Evolutionary conservation across 2,888 invertebrate genomes (phyloP), one percentile per base, ranked within the genome.

Genomic region (Drosophila siamana): DNA sequence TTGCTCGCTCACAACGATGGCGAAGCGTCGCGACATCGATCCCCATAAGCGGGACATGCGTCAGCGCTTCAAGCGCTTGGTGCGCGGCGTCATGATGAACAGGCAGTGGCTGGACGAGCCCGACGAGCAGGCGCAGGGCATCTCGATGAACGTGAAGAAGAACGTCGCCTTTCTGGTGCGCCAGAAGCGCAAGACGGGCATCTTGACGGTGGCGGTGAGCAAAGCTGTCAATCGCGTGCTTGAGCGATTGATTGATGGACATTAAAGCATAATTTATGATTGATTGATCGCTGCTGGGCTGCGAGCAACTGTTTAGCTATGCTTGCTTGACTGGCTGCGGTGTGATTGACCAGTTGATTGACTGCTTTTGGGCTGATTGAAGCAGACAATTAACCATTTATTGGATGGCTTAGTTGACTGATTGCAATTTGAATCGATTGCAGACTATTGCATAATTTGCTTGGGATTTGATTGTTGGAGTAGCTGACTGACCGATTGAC

Each of bases 141-240:
- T 66, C 7, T 51, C 64, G 1, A 69, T 76, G 77, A 76, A 76
- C 66, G 76, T 59, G 6, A 76, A 73, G 46, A 77, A 52, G 28
- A 76, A 76, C 46, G 68, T 79, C 5, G 60, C 66, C 1, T 47
- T 77, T 7, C 22, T 70, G 2, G 51, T 70, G 1, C 28, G 77
- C 2, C 74, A 63, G 19, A 77, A 77, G 48, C 74, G 70, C 1
- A 77, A 77, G 16, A 61, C 52, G 5, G 76, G 77, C 9, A 36
- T 77, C 1, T 40, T 77, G 5, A 74, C 77, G 1, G 56, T 69
- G 33, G 60, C 62, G 44, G 75, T 76, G 40, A 65, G n/a, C 50
- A 51, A 15, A 2, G 26, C 26, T 7, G 1, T 26, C 26, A 26
- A 26, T 26, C 26, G 7, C n/a, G n/a, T n/a, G n/a, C n/a, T n/a